phyloP scores from a whole-genome alignment of 2,888 invertebrate species.

The Onchidella celtica region DNA sequence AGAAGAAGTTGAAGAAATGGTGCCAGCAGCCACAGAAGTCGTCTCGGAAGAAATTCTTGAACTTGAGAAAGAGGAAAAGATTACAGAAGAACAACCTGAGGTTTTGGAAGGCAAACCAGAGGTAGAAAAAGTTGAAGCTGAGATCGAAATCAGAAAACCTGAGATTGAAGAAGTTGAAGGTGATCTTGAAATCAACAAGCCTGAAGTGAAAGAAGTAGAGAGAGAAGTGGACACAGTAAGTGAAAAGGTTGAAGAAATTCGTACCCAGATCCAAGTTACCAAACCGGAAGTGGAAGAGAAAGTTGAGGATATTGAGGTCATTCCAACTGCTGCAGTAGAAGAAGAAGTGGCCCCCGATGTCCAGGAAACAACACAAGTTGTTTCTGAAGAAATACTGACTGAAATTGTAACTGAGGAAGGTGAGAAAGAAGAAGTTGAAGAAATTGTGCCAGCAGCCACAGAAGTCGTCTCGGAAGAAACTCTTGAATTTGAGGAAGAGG shows the following conservation, averaged over 20 bases:
- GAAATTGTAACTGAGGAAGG: constrained; percentile 72
- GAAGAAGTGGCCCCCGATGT: constrained; percentile 54
- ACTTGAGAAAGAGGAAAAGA: constrained; percentile 7
- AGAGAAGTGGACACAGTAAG: constrained; percentile 60
- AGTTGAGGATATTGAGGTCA: constrained; percentile 74
- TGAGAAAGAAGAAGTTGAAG: constrained; percentile 69
- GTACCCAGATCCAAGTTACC: constrained; percentile 28
- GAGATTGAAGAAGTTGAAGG: constrained; percentile 74
- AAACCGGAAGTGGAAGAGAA: constrained; percentile 28
- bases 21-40: constrained; percentile 22
- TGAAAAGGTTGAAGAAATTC: constrained; percentile 42
- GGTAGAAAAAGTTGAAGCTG: constrained; percentile 53
- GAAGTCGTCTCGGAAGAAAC: constrained; percentile 37
- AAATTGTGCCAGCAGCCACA: constrained; percentile 47
- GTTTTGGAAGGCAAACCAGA: constrained; percentile 84
- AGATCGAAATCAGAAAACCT: constrained; percentile 45
- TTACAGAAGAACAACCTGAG: constrained; percentile 81
- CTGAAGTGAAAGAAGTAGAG: constrained; percentile 83
- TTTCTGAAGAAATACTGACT: constrained; percentile 66
- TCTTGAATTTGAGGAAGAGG: constrained; percentile 83
- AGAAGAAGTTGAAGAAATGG: not conserved
- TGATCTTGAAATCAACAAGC: constrained; percentile 22
- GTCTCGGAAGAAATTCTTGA: constrained; percentile 54
- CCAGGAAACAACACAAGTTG: constrained; percentile 25
- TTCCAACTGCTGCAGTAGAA: constrained; percentile 37